Evolutionary conservation across 2,113 vertebrate species (phyloP), one percentile per base, ranked within the genome.

Genomic region (Protomyctophum bolini): DNA sequence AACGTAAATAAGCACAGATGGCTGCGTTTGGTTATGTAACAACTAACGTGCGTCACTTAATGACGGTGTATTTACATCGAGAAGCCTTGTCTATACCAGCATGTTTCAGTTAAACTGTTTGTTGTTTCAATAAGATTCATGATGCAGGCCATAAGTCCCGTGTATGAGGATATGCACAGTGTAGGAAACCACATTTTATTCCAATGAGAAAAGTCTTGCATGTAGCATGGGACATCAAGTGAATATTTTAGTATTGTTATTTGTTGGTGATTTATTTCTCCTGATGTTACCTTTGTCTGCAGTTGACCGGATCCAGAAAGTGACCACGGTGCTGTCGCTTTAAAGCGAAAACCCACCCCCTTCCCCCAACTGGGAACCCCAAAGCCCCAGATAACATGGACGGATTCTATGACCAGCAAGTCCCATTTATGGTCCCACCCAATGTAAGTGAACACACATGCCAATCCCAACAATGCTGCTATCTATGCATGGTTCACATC

Each of bases 361-460:
- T 54, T 69, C 61, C 78, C 65, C 46, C 21, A 64, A 68, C 83
- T 83, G 63, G 73, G 76, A 82, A 56, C 83, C 70, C 81, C 48
- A 58, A 46, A 80, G 79, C 77, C 54, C 67, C 85, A 87, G 85
- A 76, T 91, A 92, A 90, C 88, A 98, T 98, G 97, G 97, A 98
- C 63, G 94, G 95, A 84, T 98, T 98, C 95, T 98, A 97, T 69
- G 97, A 98, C 87, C 96, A 98, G 91, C 96, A 97, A 91, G 97
- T 98, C 82, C 97, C 97, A 75, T 98, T 97, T 87, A 94, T 97
- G 94, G 94, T 94, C 73, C 94, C 95, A 77, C 91, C 95, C 70
- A 95, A 92, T 87, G 96, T 98, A 93, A 96, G 95, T 95, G 75
- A 59, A 41, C 33, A 41, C 33, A 41, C 33, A 41, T 6, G 5